phyloP scores from a whole-genome alignment of 2,797 vertebrate genomes.

The Pangasius djambal region DNA sequence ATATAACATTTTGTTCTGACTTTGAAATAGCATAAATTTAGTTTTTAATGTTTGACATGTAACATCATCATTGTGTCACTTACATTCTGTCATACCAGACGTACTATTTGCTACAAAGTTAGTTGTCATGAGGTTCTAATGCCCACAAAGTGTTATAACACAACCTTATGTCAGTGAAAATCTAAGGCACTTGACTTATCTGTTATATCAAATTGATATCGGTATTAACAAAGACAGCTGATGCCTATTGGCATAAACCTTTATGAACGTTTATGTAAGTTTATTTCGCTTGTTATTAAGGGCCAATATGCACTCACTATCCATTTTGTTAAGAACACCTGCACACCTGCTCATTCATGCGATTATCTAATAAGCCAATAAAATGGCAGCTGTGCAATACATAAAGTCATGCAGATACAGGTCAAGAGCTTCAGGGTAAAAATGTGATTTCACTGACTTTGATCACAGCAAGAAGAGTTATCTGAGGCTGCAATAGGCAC shows the following conservation, averaged over 20 bases:
- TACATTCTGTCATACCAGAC: neutral
- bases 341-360: neutral
- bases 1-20: neutral
- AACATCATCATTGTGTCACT: neutral
- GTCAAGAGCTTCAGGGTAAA: neutral
- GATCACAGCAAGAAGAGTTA: neutral
- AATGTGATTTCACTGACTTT: neutral
- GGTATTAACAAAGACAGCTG: neutral
- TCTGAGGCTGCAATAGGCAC: neutral
- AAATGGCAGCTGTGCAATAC: neutral
- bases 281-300: neutral
- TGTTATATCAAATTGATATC: neutral
- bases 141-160: neutral
- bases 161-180: neutral
- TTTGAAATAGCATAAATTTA: neutral
- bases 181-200: neutral
- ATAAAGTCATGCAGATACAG: neutral
- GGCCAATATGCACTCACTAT: neutral
- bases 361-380: neutral
- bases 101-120: neutral
- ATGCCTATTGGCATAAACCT: neutral
- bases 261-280: too few species aligned
- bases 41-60: neutral
- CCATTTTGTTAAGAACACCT: neutral
- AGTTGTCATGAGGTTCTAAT: neutral